phyloP scores from a whole-genome alignment of 1,140 invertebrate genomes.

The Coptotermes formosanus region DNA sequence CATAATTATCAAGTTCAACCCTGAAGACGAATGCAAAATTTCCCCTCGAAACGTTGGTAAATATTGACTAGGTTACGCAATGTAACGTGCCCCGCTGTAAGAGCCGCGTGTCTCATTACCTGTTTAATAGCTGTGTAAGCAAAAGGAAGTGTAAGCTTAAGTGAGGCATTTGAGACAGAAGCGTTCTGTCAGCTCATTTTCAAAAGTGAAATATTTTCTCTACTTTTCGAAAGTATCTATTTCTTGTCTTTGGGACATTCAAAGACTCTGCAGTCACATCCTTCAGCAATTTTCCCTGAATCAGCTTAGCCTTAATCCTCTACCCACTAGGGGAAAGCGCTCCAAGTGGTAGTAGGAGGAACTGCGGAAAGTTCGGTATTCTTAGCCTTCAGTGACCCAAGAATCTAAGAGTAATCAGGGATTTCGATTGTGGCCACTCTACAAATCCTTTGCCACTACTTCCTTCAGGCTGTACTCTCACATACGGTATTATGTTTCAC shows the following conservation, averaged over 20 bases:
- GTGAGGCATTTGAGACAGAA: too few relatives aligned
- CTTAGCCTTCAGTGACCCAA: not conserved
- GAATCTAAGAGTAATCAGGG: not conserved
- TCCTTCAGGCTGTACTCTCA: not conserved
- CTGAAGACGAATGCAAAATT: too few relatives aligned
- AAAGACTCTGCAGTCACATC: not conserved
- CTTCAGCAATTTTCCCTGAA: not conserved
- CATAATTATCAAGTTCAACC: too few relatives aligned
- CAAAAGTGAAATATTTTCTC: not conserved
- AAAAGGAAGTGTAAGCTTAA: too few relatives aligned
- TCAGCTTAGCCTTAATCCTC: not conserved
- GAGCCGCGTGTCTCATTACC: too few relatives aligned
- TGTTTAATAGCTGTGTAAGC: too few relatives aligned
- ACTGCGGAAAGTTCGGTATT: not conserved
- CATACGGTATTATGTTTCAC: not conserved
- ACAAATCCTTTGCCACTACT: not conserved
- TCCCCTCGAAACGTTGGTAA: too few relatives aligned
- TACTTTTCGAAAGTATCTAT: not conserved
- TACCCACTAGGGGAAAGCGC: not conserved
- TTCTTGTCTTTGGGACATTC: not conserved
- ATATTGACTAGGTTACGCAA: too few relatives aligned
- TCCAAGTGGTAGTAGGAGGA: not conserved
- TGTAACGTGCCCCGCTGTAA: too few relatives aligned
- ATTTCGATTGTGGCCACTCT: not conserved
- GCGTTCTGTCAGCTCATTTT: too few relatives aligned